Percentiles rank a stretch among this genome's conserved stretches.
phyloP scores from a whole-genome alignment of 2,888 invertebrate genomes.

The Eudemis profundana region DNA sequence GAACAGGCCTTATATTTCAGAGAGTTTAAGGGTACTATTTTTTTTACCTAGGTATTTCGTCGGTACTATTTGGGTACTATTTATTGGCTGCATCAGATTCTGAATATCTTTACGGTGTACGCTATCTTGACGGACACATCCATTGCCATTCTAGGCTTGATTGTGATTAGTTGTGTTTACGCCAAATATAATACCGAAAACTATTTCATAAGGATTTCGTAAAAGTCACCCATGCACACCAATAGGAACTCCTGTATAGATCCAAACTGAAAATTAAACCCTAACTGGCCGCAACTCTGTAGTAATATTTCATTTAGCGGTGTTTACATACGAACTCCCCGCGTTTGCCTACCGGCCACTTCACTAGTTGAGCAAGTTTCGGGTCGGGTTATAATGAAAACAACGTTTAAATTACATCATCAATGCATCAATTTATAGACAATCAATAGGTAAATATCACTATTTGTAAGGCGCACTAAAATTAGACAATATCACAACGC shows the following conservation, averaged over 20 bases:
- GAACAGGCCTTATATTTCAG: too few species aligned
- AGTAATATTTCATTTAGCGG: slow-evolving; percentile 36
- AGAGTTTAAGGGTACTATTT: too few species aligned
- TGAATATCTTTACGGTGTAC: too few species aligned
- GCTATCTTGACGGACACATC: too few species aligned
- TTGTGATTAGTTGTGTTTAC: too few species aligned
- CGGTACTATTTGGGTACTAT: too few species aligned
- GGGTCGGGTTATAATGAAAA: slow-evolving; percentile 39
- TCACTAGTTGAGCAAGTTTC: slow-evolving; percentile 33
- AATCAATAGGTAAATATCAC: slow-evolving; percentile 49
- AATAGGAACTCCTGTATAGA: slow-evolving; percentile 10
- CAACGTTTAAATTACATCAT: slow-evolving; percentile 31
- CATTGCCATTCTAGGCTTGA: too few species aligned
- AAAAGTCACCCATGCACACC: neutral
- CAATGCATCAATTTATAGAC: slow-evolving; percentile 35
- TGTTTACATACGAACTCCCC: slow-evolving; percentile 30
- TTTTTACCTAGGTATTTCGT: too few species aligned
- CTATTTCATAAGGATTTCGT: neutral
- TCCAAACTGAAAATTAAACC: slow-evolving; percentile 25
- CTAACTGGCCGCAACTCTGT: slow-evolving; percentile 13
- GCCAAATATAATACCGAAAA: neutral
- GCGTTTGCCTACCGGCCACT: slow-evolving; percentile 15
- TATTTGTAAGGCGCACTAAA: slow-evolving; percentile 31
- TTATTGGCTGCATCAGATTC: too few species aligned
- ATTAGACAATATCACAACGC: slow-evolving; percentile 38